Evolutionary conservation across 2,888 invertebrate species (phyloP), one percentile per base, ranked within the genome.

Genomic region (Uloborus plumipes): DNA sequence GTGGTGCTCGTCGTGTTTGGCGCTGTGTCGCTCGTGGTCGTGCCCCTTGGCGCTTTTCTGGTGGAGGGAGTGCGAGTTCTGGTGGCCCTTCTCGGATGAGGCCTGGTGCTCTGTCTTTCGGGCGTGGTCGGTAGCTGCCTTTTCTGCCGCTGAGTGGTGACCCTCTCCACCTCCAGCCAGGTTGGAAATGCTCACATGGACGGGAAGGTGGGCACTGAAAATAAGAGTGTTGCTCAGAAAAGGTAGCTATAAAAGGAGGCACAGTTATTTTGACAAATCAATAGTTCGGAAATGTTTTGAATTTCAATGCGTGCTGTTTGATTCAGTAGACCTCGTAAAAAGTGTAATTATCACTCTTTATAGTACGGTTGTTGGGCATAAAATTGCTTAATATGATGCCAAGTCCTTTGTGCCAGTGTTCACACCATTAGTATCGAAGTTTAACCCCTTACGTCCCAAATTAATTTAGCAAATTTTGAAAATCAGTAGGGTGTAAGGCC

Each of bases 1-100:
- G 53, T 66, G 78, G 55, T 80, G 84, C 18, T 76, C 75, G 16
- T 69, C 84, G 61, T 74, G 65, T n/a, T 84, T 81, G 64, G 49
- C 66, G 20, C 62, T 58, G 55, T 78, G 77, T 1, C 62, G 67
- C 66, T 84, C 82, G 51, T 72, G 72, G 18, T 81, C 81, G 62
- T 84, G 77, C 0, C 78, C 77, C 15, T 76, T 77, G 39, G 61
- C 78, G 13, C 72, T 18, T 14, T 72, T 66, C 3, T 76, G 22
- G 51, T 62, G 50, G 13, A 71, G 26, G 2, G 20, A 16, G 50
- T 77, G 77, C 1, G 65, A 49, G 4, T 77, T 66, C 20, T 77
- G 71, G n/a, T 83, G 83, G 2, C 83, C 83, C 26, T 83, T 76
- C n/a, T 83, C 83, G 0, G 61, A 59, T 9, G 55, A 62, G 9